Percentiles rank a stretch among this genome's conserved stretches.
These are phyloP conservation scores for Periplaneta americana DNA, from an alignment of 1,140 invertebrate species.

Conservation along the genomic window DNA sequence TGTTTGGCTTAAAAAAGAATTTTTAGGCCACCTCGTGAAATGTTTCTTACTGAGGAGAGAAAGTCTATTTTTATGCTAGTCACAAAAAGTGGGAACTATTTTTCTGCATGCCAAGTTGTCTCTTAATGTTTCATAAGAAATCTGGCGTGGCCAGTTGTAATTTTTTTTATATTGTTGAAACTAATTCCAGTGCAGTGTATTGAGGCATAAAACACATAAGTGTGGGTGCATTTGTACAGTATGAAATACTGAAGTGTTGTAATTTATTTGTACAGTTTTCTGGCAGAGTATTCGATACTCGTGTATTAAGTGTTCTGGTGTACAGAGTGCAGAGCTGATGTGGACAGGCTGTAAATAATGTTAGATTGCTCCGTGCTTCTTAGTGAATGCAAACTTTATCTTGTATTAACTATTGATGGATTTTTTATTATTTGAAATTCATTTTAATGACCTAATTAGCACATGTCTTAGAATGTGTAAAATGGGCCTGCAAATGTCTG, in stretches of 20 bases:
- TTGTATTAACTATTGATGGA: not conserved
- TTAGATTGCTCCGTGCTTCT: not conserved
- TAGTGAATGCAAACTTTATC: not conserved
- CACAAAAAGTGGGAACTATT: constrained; percentile 13
- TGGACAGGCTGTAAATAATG: not conserved
- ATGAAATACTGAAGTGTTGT: constrained; percentile 8
- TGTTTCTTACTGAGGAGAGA: constrained; percentile 1
- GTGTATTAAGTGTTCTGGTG: not conserved
- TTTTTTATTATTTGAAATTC: not conserved
- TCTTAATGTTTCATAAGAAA: constrained; percentile 4
- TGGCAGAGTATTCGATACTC: constrained; percentile 4
- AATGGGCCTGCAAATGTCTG: not conserved
- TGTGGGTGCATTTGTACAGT: constrained; percentile 2
- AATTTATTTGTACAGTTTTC: not conserved
- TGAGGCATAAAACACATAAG: constrained; percentile 6
- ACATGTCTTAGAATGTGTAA: not conserved
- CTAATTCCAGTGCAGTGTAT: constrained; percentile 7
- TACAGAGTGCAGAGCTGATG: not conserved
- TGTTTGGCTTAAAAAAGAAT: constrained; percentile 1
- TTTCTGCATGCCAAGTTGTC: constrained; percentile 10
- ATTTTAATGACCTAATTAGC: not conserved
- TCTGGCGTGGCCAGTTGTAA: not conserved
- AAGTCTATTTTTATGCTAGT: constrained; percentile 13
- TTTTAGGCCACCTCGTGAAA: not conserved
- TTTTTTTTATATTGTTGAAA: constrained; percentile 12